Base-by-base conservation (phyloP, 2,797 vertebrate species). In the Lagodon rhomboides region DNA sequence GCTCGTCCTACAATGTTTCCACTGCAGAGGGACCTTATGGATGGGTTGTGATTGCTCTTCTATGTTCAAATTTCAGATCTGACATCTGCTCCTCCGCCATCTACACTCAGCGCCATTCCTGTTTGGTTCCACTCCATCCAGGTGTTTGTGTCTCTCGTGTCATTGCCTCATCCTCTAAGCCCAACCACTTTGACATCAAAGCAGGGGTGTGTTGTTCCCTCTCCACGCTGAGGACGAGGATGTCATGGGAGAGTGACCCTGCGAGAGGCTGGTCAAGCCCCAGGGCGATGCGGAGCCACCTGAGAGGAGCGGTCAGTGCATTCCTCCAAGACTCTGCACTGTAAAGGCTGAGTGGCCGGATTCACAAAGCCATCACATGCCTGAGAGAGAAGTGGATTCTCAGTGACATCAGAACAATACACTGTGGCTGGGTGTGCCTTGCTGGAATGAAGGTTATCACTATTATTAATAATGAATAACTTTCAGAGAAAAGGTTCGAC, bases 211-310 rank as follows among this genome's bases (percentile, higher is more conserved):
- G 86, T 83, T 85, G 83, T 76, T 85, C 82, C 73, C 80, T 86
- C 77, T 88, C 71, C 80, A 73, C 63, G 1, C 80, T 46, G 56
- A 81, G 75, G 18, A 82, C 8, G 64, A 46, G 71, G 30, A 18
- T 87, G 91, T 94, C 93, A 91, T 81, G 90, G 92, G 92, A 94
- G 90, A 93, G 71, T 88, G 89, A 93, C 87, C 87, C 77, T 10
- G 53, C 25, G 66, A 84, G 79, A 83, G 77, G 79, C 56, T 2
- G 54, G 47, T 54, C 68, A 60, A 30, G 87, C 91, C 89, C 55
- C 75, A 67, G 92, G 89, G 89, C 87, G 79, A 47, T n/a, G 63
- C 43, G 74, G 75, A 86, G 82, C 71, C 89, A 85, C 85, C 85
- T 85, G 82, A 91, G 81, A 87, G 73, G 88, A 91, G 86, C n/a